Evolutionary conservation across 2,888 invertebrate species (phyloP).

Genomic region (Drepanosiphum platanoidis): DNA sequence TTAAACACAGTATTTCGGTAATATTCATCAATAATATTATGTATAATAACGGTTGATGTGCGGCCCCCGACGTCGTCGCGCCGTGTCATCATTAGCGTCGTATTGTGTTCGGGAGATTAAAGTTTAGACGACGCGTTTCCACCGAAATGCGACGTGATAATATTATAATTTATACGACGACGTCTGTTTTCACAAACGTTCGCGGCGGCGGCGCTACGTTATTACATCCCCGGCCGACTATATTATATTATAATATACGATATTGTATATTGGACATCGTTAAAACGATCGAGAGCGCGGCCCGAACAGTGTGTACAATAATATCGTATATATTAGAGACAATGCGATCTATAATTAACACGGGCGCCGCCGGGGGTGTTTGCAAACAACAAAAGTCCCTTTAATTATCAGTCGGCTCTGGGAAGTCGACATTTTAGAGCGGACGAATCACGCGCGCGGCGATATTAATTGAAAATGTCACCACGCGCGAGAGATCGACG

Average conservation of each 20-base stretch:
- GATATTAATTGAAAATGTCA: slow-evolving; percentile 62
- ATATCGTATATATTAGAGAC: slow-evolving; percentile 50
- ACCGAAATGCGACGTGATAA: too few relatives aligned
- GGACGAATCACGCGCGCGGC: neutral
- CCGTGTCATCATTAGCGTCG: neutral
- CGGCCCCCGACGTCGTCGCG: too few relatives aligned
- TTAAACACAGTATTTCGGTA: too few relatives aligned
- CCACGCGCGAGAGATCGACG: slow-evolving; percentile 36
- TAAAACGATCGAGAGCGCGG: slow-evolving; percentile 31
- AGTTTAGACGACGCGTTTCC: neutral
- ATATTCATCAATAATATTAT: too few relatives aligned
- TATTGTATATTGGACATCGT: slow-evolving; percentile 37
- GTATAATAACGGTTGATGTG: too few relatives aligned
- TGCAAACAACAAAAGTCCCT: slow-evolving; percentile 54
- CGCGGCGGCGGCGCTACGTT: neutral
- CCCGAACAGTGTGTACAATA: too few relatives aligned
- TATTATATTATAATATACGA: too few relatives aligned
- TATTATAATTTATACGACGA: neutral
- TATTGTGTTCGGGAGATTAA: neutral
- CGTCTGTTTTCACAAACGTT: neutral
- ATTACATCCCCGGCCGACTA: slow-evolving; percentile 26
- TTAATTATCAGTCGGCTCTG: slow-evolving; percentile 48
- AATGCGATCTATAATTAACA: slow-evolving; percentile 56
- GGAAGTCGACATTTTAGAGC: slow-evolving; percentile 41
- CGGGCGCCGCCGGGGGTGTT: slow-evolving; percentile 26